Percentiles rank a stretch among this genome's conserved stretches.
Evolutionary conservation across 2,113 vertebrate species (phyloP).

Genomic region (Corythaeola cristata): DNA sequence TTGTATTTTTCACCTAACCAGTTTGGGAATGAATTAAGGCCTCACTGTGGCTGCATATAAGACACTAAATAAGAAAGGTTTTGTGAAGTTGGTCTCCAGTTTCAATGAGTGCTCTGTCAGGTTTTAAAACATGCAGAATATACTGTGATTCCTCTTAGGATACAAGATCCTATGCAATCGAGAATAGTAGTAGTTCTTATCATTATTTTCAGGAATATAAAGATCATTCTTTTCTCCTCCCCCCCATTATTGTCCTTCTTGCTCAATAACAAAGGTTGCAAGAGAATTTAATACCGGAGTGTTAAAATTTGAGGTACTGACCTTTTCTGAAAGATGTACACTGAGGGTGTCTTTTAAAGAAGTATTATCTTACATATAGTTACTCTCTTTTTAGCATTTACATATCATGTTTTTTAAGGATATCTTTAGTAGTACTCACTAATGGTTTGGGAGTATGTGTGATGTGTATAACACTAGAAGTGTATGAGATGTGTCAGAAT

Average conservation of each 20-base stretch:
- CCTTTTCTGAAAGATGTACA: not conserved
- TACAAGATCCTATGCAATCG: not conserved
- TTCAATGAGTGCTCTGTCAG: not conserved
- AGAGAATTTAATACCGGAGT: not conserved
- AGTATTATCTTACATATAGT: not conserved
- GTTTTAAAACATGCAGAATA: not conserved
- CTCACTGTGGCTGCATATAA: not conserved
- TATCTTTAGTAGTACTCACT: not conserved
- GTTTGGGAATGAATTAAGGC: not conserved
- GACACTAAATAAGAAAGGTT: not conserved
- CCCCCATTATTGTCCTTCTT: not conserved
- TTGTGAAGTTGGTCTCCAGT: not conserved
- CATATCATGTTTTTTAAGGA: not conserved
- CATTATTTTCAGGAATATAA: not conserved
- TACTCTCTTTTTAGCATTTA: not conserved
- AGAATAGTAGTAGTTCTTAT: not conserved
- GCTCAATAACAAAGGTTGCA: not conserved
- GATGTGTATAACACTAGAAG: not conserved
- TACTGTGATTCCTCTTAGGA: not conserved
- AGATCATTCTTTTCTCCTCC: not conserved
- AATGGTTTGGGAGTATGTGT: not conserved
- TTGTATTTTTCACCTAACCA: not conserved
- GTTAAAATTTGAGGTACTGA: not conserved
- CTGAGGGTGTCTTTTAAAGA: not conserved
- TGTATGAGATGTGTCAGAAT: not conserved